A percentile compares a stretch with the other conserved stretches of the same genome.
Conservation (phyloP, 1,140 invertebrate genomes). For the Dendrolimus kikuchii region DNA sequence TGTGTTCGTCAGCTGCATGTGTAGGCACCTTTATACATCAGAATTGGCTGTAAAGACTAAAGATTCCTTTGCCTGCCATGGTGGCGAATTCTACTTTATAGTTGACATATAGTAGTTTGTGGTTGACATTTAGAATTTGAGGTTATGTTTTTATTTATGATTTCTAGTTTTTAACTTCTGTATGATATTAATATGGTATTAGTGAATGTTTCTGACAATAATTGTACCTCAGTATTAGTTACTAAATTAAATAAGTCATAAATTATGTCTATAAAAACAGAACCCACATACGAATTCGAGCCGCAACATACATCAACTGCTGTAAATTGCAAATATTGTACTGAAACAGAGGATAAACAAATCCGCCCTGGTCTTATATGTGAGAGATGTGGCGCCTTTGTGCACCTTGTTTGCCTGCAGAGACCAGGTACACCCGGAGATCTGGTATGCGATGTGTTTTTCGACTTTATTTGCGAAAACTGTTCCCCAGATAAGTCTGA, state of each 20-base stretch:
- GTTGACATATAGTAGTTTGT: too few species aligned
- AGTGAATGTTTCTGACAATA: too few species aligned
- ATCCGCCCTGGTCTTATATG: constrained; percentile 59
- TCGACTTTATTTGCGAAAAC: constrained; percentile 78
- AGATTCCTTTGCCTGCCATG: too few species aligned
- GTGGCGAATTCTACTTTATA: not conserved
- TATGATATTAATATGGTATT: too few species aligned
- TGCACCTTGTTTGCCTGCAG: constrained; percentile 77
- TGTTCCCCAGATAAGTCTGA: constrained; percentile 75
- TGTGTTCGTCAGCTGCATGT: too few species aligned
- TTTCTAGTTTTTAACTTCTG: too few species aligned
- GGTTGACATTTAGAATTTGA: constrained; percentile 13
- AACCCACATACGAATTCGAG: not conserved
- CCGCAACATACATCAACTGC: constrained; percentile 9
- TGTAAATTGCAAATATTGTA: constrained; percentile 49
- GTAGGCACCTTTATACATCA: too few species aligned
- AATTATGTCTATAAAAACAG: too few species aligned
- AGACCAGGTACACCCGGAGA: constrained; percentile 76
- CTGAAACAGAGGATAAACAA: constrained; percentile 49
- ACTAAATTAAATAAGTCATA: too few species aligned
- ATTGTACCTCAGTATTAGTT: too few species aligned
- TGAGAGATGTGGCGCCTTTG: constrained; percentile 67
- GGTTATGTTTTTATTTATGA: constrained; percentile 10
- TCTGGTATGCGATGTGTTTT: constrained; percentile 84
- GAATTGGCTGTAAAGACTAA: too few species aligned